Evolutionary conservation across 1,140 invertebrate genomes (phyloP), one percentile per base, ranked within the genome.

Genomic region (Drosophila tani): DNA sequence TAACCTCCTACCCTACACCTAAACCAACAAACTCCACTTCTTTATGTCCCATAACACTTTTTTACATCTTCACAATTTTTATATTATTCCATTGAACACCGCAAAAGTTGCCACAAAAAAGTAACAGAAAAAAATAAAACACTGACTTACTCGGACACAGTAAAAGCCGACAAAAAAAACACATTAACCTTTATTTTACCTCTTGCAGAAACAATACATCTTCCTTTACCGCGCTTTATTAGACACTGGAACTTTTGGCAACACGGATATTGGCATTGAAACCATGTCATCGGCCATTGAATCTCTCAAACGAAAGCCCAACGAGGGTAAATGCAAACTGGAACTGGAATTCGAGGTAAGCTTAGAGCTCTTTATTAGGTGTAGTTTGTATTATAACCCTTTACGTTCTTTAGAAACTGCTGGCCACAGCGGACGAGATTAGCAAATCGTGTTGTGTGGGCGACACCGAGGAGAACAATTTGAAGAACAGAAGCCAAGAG

Each of bases 181-280:
- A 24, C 21, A 24, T 3, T 24, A 24, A 24, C 21, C 21, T 24
- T 24, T 24, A 24, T 24, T 3, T 24, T 24, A 24, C 55, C n/a
- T 15, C 59, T 93, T 92, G 49, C 93, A 98, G 95, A 99, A 99
- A 95, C 98, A 99, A 94, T 99, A 99, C 93, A 97, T 99, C 74
- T 99, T 99, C 94, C 96, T 99, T 67, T 99, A 99, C 93, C 96
- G 98, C 53, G 97, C 98, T 50, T 93, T 99, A 17, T 96, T 99
- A 93, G 98, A 99, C 93, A 97, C 97, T 93, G 96, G 97, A 12
- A 96, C 98, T 75, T 99, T 98, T 94, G 98, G 98, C 4, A 97
- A 98, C 92, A 99, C 98, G 1, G 98, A 99, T 94, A 95, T 98
- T 62, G 94, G 94, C 40, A 95, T 96, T 1, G 93, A 94, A 9